Conservation (phyloP, 2,888 invertebrate genomes). For the Drosophila melanosoma region DNA sequence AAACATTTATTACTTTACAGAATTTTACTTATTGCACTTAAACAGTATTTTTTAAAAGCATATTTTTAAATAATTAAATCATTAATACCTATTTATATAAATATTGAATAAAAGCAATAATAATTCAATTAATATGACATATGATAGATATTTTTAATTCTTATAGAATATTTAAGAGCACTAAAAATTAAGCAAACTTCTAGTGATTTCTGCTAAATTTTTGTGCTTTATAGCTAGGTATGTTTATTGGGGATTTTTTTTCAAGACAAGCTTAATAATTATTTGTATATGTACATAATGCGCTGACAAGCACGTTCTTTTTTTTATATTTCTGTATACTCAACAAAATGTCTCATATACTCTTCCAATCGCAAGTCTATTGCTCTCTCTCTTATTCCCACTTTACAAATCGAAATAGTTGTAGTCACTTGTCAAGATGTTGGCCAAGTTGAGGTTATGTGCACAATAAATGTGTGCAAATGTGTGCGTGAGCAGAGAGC, state of each 20-base stretch:
- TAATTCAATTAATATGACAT: no score
- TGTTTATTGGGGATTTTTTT: not conserved
- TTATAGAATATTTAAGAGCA: not conserved
- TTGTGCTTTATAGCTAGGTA: not conserved
- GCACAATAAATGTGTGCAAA: not conserved
- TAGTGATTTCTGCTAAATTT: not conserved
- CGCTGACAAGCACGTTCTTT: not conserved
- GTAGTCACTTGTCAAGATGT: slow-evolving; percentile 27
- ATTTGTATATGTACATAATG: not conserved
- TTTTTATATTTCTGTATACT: not conserved
- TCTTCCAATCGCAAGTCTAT: not conserved
- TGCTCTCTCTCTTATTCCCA: not conserved
- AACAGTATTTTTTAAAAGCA: not conserved
- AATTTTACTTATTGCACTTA: not conserved
- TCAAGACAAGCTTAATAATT: not conserved
- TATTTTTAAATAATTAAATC: no score
- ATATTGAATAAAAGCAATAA: no score
- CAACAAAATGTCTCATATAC: not conserved
- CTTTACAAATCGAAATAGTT: not conserved
- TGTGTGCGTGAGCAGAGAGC: slow-evolving; percentile 17
- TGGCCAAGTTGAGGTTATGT: slow-evolving; percentile 65
- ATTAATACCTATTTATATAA: no score
- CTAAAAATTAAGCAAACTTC: not conserved
- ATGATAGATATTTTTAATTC: not conserved
- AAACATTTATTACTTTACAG: not conserved